Base-by-base conservation (phyloP, 2,797 vertebrate species). In the Dallia pectoralis region DNA sequence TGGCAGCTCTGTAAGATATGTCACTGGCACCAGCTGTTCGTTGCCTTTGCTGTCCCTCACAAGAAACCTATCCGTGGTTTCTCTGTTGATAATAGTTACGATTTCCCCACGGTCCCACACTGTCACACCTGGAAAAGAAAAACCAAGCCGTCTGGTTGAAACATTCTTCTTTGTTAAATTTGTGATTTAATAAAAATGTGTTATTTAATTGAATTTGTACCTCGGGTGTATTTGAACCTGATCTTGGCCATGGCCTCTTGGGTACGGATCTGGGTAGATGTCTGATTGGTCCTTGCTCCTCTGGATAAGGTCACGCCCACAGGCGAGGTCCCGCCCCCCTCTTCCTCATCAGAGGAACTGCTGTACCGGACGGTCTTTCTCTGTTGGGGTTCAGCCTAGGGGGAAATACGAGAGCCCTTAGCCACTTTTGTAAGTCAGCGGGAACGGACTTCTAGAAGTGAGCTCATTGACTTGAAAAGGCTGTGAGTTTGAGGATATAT, bases 331-430 rank as follows among this genome's bases (percentile, higher is more conserved):
- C 22, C 48, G 16, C 63, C 27, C 9, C 59, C 82, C 62, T 85
- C 83, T 73, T 93, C 92, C 6, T 89, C 92, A 5, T 73, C 87
- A 1, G 91, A 93, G 0, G 91, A 92, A 75, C 91, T 85, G 1
- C 86, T 91, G 83, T 87, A 87, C 3, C 87, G 85, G 61, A 81
- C 78, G 79, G 85, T 86, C 53, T 64, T 82, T 25, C 29, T 79
- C 70, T 87, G 79, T 72, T 82, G 89, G 44, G 79, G 81, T 78
- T 91, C 91, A 69, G 75, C 86, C 93, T 93, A 22, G 67, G 79
- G 8, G 15, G 40, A 59, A 66, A 69, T 25, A 27, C 8, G 0
- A 70, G 36, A 70, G 29, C 16, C 22, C n/a, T 27, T 25, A 48
- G 22, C 25, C 18, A 67, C 65, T 51, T 19, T 56, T 32, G 53